Base-by-base conservation (phyloP, 37 sponge, comb jelly and placozoan genomes). In the Dysidea cf. avara region DNA sequence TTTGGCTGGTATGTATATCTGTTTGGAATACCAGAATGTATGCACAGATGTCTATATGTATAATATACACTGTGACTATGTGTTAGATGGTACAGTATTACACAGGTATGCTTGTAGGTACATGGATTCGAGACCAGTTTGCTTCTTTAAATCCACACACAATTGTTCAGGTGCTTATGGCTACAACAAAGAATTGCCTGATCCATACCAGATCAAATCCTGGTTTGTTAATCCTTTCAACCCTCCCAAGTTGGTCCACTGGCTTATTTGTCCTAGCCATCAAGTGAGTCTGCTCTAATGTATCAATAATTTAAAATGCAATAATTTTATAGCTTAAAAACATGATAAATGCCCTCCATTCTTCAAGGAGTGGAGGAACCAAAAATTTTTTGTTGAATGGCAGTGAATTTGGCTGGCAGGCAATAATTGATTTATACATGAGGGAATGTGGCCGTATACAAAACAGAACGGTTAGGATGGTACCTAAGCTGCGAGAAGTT, bases 201-300 rank as follows among this genome's bases (percentile, higher is more conserved):
- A 68, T 22, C 43, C 24, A 68, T 39, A 68, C 11, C 12, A 18
- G 69, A 18, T 39, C 26, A 52, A 48, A 31, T 35, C 55, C 47
- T 51, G 20, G 7, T 11, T 53, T 57, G 7, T 3, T 21, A 75
- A 61, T 14, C 53, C 54, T 22, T 75, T 62, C 22, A 31, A 73
- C 26, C 74, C 55, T 33, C 7, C 56, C 9, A 71, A 38, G 40
- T 20, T 21, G 39, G 39, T 73, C 17, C 32, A 59, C 39, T 56
- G 39, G 40, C 9, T 73, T 4, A 73, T 73, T 30, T 73, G 74
- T 36, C 72, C 72, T 32, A 71, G 72, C 37, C 72, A 71, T 29
- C 72, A 71, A 39, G 56, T 71, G 60, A 12, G 7, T 53, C 17
- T 57, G 21, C 9, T 71, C 26, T 52, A 53, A 28, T n/a, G 60